These are phyloP conservation scores for Coturnix japonica DNA, from an alignment of 2,113 vertebrate genomes.

Conservation along the genomic window DNA sequence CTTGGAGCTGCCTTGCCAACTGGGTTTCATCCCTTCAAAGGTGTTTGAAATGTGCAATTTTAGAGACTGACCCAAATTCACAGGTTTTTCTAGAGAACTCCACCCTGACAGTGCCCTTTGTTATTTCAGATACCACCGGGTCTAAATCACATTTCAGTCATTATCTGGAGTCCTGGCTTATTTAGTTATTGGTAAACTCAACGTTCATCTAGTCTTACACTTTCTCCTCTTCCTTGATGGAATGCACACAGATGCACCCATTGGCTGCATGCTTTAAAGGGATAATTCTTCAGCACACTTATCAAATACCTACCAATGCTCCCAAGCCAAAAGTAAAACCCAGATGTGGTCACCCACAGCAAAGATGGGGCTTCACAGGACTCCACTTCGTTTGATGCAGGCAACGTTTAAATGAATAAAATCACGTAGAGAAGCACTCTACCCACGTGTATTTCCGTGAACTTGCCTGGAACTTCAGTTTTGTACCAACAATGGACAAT, in stretches of 20 bases:
- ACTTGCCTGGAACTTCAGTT: conserved; percentile 55
- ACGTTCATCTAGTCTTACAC: rapidly evolving
- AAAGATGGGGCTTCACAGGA: background rate
- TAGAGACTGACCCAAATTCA: background rate
- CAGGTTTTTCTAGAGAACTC: background rate
- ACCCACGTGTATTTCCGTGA: background rate
- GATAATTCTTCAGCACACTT: background rate
- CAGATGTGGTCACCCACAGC: background rate
- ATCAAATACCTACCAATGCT: rapidly evolving
- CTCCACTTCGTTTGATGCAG: background rate
- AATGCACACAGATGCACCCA: no score
- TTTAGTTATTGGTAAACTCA: rapidly evolving
- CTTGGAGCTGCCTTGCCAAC: background rate
- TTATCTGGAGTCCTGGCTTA: rapidly evolving
- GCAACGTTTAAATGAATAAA: conserved; percentile 71
- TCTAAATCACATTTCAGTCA: rapidly evolving
- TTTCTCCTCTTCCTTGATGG: background rate
- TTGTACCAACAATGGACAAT: background rate
- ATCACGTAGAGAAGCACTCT: rapidly evolving
- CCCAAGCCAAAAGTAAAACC: rapidly evolving
- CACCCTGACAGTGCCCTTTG: rapidly evolving
- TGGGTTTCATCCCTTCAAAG: background rate
- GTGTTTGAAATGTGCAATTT: background rate
- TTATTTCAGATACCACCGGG: rapidly evolving
- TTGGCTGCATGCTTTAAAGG: background rate